Evolutionary conservation across 1,140 invertebrate species (phyloP).

Genomic region (Aphis craccivora): DNA sequence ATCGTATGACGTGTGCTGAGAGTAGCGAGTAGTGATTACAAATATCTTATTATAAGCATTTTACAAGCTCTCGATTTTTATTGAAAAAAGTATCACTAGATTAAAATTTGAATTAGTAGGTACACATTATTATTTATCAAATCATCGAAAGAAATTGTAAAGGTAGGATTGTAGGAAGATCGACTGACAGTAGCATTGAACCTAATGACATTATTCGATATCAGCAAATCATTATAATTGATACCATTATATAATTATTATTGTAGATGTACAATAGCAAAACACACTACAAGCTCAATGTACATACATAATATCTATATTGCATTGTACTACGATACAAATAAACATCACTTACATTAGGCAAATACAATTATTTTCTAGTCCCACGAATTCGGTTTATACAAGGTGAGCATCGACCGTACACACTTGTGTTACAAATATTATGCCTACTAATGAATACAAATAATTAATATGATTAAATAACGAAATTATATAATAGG

Average conservation of each 20-base stretch:
- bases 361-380: not conserved
- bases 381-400: not conserved
- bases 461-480: too few relatives aligned
- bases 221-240: not conserved
- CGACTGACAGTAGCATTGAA: not conserved
- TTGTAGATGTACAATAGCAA: not conserved
- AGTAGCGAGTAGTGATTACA: too few relatives aligned
- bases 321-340: too few relatives aligned
- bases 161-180: not conserved
- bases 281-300: not conserved
- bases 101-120: not conserved
- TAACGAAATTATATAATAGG: too few relatives aligned
- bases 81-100: not conserved
- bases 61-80: not conserved
- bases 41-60: not conserved
- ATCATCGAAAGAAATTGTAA: not conserved
- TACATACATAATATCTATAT: not conserved
- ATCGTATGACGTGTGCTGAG: not conserved
- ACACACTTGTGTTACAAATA: too few relatives aligned
- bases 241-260: not conserved
- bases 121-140: too few relatives aligned
- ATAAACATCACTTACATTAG: not conserved
- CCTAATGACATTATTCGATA: not conserved
- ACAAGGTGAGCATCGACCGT: too few relatives aligned
- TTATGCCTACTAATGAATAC: too few relatives aligned